Evolutionary conservation across 2,888 invertebrate genomes (phyloP), one percentile per base, ranked within the genome.

Genomic region (Physocephala rufipes): DNA sequence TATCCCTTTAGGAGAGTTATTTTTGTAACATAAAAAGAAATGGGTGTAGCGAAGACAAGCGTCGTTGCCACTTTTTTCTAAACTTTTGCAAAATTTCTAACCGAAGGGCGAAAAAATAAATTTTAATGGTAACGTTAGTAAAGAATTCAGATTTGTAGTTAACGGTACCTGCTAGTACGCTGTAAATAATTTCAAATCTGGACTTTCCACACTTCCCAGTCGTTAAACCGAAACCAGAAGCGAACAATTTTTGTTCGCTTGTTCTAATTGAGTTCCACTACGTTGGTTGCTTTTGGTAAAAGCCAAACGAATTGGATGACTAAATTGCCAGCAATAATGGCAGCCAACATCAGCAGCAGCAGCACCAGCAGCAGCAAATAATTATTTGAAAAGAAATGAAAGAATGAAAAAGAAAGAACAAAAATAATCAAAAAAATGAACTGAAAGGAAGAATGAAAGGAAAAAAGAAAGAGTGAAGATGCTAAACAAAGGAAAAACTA

Each of bases 261-360:
- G n/a, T n/a, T n/a, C 65, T 65, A 65, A 65, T 65, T 65, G 51
- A 65, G 65, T 51, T 30, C 36, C 36, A 36, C 36, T 36, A 4
- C 36, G 12, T 24, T 16, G 2, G 65, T 13, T 28, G 65, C 51
- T 26, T 21, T 24, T 21, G 26, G 26, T 49, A 19, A 21, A 21
- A 21, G 58, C 26, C 26, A 24, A 15, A 24, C 26, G 58, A 58
- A 65, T 65, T 65, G 65, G 24, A 13, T 28, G 2, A n/a, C 51
- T 65, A 65, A 51, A 65, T 65, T 65, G 51, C n/a, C 63, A 63
- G 47, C 26, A 58, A 28, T 12, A 36, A 36, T 61, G 26, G 61
- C 28, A 61, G 30, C n/a, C n/a, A n/a, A n/a, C n/a, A n/a, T n/a
- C n/a, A n/a, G n/a, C n/a, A n/a, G n/a, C n/a, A n/a, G n/a, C n/a